These are phyloP conservation scores for Chaetogeoica ovagalla DNA, from an alignment of 2,888 invertebrate genomes.

Conservation along the genomic window DNA sequence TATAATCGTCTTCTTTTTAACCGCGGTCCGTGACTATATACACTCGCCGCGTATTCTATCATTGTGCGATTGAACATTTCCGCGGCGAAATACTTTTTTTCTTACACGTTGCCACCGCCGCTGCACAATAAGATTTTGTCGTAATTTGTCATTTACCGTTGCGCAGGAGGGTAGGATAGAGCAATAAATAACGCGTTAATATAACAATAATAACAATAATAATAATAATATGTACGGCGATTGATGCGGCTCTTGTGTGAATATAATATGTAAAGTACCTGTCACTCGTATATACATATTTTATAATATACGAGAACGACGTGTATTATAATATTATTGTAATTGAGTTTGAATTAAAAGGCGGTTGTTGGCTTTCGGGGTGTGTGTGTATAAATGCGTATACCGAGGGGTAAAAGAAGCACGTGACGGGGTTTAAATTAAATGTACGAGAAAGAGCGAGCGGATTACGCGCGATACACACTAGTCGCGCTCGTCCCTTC, in stretches of 20 bases:
- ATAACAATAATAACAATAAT: constrained; percentile 33
- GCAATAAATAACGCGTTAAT: too few relatives aligned
- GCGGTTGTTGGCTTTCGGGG: background rate
- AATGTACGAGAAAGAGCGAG: background rate
- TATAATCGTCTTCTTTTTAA: too few relatives aligned
- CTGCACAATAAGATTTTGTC: too few relatives aligned
- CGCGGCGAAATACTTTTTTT: too few relatives aligned
- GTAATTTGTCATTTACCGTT: too few relatives aligned
- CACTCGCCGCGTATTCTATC: too few relatives aligned
- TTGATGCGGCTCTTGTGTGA: constrained; percentile 19
- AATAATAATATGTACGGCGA: constrained; percentile 16
- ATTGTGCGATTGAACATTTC: too few relatives aligned
- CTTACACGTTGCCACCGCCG: too few relatives aligned
- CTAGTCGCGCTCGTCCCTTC: too few relatives aligned
- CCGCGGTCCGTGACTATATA: too few relatives aligned
- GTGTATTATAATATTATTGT: background rate
- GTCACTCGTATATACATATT: too few relatives aligned
- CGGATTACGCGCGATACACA: constrained; percentile 4
- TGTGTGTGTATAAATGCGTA: background rate
- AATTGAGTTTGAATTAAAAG: constrained; percentile 41
- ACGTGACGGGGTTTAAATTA: constrained; percentile 53
- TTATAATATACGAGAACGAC: background rate
- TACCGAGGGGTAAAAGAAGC: constrained; percentile 9
- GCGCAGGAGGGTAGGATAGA: too few relatives aligned
- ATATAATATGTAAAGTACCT: constrained; percentile 5